Evolutionary conservation across 2,888 invertebrate species (phyloP), one percentile per base, ranked within the genome.

Genomic region (Rhaphigaster nebulosa): DNA sequence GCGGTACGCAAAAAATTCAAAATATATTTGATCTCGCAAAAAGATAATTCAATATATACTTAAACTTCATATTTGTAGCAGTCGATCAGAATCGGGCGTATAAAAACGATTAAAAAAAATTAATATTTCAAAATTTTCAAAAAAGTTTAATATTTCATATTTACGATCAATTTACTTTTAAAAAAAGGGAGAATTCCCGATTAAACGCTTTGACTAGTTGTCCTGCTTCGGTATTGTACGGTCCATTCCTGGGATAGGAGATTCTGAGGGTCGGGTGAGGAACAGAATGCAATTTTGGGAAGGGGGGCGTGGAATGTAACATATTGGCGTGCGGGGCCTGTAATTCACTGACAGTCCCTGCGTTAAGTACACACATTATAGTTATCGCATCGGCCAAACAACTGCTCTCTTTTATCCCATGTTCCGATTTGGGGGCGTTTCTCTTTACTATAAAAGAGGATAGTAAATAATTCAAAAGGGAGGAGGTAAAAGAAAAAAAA

Each of bases 251-350:
- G 84, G n/a, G 15, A 84, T 41, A 88, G 88, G 88, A 65, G 52
- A 88, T 88, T 88, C 56, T 65, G 65, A n/a, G 88, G 54, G 54
- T 41, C 52, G 60, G 23, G n/a, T 54, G 88, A 41, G 56, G 65
- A 18, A 60, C 88, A 88, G 88, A 88, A 88, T 88, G 88, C 88
- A 88, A 88, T 88, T 88, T 88, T 45, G 88, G 88, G 65, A 41
- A 15, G 34, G 38, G 87, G 60, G 34, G 23, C 60, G 38, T 65
- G 88, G 88, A 88, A 88, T 65, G 88, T 88, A 88, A 88, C 88
- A 88, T 88, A 88, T 88, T 88, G 88, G 65, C 88, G 26, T 8
- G 87, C 10, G 38, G 12, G 23, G 34, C n/a, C 88, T 88, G 65
- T 88, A 88, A 88, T 88, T 88, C 54, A 88, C 23, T n/a, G 38